Percentiles rank a stretch among this genome's conserved stretches.
Evolutionary conservation across 1,140 invertebrate species (phyloP).

Genomic region (Rhopalosiphum padi): DNA sequence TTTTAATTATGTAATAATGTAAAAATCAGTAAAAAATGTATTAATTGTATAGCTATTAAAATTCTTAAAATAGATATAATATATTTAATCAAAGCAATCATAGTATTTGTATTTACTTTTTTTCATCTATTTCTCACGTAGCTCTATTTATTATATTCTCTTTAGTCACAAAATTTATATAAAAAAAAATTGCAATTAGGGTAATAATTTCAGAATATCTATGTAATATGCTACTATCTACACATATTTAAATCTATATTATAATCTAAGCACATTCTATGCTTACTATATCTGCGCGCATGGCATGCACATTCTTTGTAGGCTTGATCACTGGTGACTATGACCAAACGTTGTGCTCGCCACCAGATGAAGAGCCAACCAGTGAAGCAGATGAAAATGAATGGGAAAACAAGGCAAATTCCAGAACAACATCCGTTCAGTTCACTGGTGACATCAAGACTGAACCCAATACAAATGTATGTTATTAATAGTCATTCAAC

Average conservation of each 20-base stretch:
- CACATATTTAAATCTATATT: constrained; percentile 41
- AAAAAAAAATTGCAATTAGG: background rate
- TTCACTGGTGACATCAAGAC: constrained; percentile 79
- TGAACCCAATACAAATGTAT: constrained; percentile 73
- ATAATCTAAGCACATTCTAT: constrained; percentile 51
- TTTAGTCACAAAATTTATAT: background rate
- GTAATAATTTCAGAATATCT: constrained; percentile 44
- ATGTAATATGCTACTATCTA: constrained; percentile 46
- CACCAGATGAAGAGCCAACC: constrained; percentile 57
- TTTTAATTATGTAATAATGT: background rate
- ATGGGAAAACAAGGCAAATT: constrained; percentile 81
- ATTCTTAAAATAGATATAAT: background rate
- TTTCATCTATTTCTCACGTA: constrained; percentile 38
- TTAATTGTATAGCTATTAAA: background rate
- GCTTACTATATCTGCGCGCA: constrained; percentile 54
- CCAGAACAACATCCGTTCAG: constrained; percentile 85
- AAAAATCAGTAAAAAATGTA: background rate
- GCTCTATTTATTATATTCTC: constrained; percentile 36
- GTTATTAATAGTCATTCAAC: background rate
- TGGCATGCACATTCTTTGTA: constrained; percentile 58
- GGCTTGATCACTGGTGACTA: constrained; percentile 58
- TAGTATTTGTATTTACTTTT: constrained; percentile 41
- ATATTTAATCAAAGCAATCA: background rate
- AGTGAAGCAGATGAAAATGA: constrained; percentile 71
- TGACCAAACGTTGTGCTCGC: constrained; percentile 58